Conservation (phyloP, 2,113 vertebrate species). For the Phyllostomus discolor region DNA sequence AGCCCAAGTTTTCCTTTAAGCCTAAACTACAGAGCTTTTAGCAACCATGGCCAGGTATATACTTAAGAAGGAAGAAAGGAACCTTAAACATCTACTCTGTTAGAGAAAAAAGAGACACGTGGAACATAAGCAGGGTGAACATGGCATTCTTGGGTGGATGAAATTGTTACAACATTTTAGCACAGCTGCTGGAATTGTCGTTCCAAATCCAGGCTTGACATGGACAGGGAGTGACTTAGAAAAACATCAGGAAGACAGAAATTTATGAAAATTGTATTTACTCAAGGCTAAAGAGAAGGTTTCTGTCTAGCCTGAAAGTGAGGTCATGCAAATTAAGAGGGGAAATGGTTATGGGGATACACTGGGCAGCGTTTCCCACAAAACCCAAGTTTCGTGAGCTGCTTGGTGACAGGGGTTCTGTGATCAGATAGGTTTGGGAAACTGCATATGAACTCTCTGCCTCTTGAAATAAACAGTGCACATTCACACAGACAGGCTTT, state of each 20-base stretch:
- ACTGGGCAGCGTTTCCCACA: neutral
- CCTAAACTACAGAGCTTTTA: neutral
- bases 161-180: neutral
- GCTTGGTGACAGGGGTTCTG: neutral
- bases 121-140: neutral
- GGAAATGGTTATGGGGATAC: neutral
- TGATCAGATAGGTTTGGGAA: neutral
- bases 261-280: slow-evolving; percentile 55
- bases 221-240: slow-evolving; percentile 45
- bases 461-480: neutral
- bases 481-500: neutral
- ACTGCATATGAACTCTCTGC: neutral
- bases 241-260: slow-evolving; percentile 58
- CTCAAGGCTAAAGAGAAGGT: slow-evolving; percentile 35
- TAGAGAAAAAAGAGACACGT: neutral
- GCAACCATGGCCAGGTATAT: neutral
- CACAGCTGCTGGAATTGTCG: slow-evolving; percentile 13
- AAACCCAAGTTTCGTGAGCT: neutral
- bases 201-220: slow-evolving; percentile 47
- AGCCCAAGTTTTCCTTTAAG: neutral
- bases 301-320: slow-evolving; percentile 56
- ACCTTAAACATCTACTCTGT: neutral
- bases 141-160: neutral
- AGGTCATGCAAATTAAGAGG: slow-evolving; percentile 34
- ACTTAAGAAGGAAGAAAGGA: neutral